phyloP scores from a whole-genome alignment of 2,888 invertebrate genomes.

The Chrysolina haemoptera region DNA sequence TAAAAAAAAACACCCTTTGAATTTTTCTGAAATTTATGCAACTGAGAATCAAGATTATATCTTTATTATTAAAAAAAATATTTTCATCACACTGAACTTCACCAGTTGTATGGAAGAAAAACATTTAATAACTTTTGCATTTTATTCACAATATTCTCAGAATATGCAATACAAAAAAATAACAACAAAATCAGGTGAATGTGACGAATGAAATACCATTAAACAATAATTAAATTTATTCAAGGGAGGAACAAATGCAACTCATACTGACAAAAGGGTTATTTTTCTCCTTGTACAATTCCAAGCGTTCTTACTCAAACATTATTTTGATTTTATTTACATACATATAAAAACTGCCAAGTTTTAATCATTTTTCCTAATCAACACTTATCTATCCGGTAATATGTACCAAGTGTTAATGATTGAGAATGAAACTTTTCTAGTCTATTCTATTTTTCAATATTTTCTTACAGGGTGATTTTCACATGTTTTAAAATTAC shows the following conservation, averaged over 20 bases:
- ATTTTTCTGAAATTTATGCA: too few relatives aligned
- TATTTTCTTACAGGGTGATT: slow-evolving; percentile 38
- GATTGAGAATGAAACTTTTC: slow-evolving; percentile 47
- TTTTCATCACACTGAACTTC: too few relatives aligned
- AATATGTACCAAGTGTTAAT: slow-evolving; percentile 36
- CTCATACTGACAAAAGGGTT: slow-evolving; percentile 25
- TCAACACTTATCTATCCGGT: slow-evolving; percentile 45
- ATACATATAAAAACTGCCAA: slow-evolving; percentile 50
- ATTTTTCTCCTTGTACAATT: slow-evolving; percentile 7
- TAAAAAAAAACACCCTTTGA: too few relatives aligned
- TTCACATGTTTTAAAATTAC: slow-evolving; percentile 38
- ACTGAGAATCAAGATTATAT: too few relatives aligned
- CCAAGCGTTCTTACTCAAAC: slow-evolving; percentile 28
- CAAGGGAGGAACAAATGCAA: slow-evolving; percentile 48
- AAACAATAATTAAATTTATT: slow-evolving; percentile 49
- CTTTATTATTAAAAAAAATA: too few relatives aligned
- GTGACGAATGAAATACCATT: slow-evolving; percentile 27
- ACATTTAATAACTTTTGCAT: not conserved
- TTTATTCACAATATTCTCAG: slow-evolving; percentile 7
- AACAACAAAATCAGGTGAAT: not conserved
- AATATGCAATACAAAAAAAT: not conserved
- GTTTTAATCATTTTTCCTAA: slow-evolving; percentile 46
- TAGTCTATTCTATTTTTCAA: slow-evolving; percentile 47
- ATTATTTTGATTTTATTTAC: slow-evolving; percentile 43
- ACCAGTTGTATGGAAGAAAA: not conserved